Percentiles rank a stretch among this genome's conserved stretches.
Evolutionary conservation across 1,140 invertebrate genomes (phyloP).

Genomic region (Armadillidium nasatum): DNA sequence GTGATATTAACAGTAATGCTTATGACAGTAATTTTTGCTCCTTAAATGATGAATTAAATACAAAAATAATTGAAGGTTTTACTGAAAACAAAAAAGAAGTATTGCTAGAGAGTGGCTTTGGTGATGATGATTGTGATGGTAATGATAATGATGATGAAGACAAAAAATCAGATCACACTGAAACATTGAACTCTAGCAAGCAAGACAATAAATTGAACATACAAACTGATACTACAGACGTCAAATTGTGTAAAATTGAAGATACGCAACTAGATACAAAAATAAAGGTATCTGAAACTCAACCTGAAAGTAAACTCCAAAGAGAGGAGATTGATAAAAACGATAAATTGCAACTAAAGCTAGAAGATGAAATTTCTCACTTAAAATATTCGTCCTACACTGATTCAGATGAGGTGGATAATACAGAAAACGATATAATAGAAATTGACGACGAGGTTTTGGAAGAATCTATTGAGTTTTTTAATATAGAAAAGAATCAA

Average conservation of each 20-base stretch:
- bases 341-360: no score
- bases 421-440: no score
- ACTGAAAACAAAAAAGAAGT: background rate
- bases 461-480: background rate
- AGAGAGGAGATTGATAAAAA: no score
- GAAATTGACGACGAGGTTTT: no score
- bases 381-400: no score
- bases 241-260: no score
- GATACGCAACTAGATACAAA: no score
- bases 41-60: background rate
- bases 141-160: background rate
- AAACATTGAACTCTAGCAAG: no score
- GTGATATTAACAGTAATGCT: background rate
- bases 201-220: no score
- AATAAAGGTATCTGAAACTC: background rate
- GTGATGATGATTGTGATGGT: background rate
- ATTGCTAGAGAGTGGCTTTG: background rate
- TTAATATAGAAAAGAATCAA: background rate
- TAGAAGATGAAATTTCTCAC: no score
- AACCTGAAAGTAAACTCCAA: background rate
- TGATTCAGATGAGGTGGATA: no score
- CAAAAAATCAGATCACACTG: background rate
- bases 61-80: background rate
- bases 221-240: no score
- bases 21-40: background rate